Base-by-base conservation (phyloP, 2,113 vertebrate species). In the Sebastes fasciatus region DNA sequence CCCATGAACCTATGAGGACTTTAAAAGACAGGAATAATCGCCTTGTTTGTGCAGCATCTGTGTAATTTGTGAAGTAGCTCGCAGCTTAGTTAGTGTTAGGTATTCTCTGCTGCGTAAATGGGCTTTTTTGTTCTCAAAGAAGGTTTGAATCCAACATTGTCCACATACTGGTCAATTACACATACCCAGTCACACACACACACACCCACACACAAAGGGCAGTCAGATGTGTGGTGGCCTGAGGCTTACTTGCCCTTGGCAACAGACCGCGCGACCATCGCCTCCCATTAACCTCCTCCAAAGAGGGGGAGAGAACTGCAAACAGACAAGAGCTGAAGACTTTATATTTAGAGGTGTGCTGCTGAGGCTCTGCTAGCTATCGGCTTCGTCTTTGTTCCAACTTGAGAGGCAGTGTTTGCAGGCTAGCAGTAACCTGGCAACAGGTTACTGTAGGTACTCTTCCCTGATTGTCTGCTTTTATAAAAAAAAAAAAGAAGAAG, bases 261-360 rank as follows among this genome's bases (percentile, higher is more conserved):
- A 84, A 85, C 77, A 84, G 71, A 86, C 84, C 58, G n/a, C 26
- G 62, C 71, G 80, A 85, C 89, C 77, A 90, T 93, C 65, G 82
- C 81, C 91, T 92, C 87, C 91, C 91, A 93, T 93, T 91, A 92
- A 93, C 86, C 89, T 86, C 69, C 83, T 86, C 81, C 79, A 85
- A 88, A 88, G 82, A 80, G 84, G 55, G 46, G 64, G 77, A 85
- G 80, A 80, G 72, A 75, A 88, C 81, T 72, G 87, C 86, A 92
- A 90, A 91, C 90, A 90, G 87, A 92, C 86, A 89, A 88, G 91
- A 87, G 83, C 86, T 84, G 67, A 81, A 84, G 82, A 88, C 83
- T 90, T 92, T 94, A 89, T 93, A 92, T 94, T 91, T 92, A 92
- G 87, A 92, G 88, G 72, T 83, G 80, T 61, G 79, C 88, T 90